These are phyloP conservation scores for Scyliorhinus canicula DNA, from an alignment of 2,797 vertebrate species.

Conservation along the genomic window DNA sequence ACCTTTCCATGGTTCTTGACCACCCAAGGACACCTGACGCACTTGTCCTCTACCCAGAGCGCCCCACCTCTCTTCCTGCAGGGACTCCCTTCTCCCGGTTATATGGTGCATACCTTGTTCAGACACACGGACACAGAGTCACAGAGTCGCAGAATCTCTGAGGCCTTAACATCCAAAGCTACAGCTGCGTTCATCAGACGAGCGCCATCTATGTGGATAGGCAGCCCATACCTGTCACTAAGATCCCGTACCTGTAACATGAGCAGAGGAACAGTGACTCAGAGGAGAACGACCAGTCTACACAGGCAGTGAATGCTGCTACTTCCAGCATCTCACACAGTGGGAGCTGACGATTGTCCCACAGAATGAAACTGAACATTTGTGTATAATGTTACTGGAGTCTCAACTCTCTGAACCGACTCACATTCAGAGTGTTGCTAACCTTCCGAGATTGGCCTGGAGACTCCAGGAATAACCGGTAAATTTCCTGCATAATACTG, in stretches of 20 bases:
- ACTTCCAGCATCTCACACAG: background rate
- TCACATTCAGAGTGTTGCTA: background rate
- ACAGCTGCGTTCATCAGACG: conserved; percentile 70
- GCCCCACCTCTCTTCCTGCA: background rate
- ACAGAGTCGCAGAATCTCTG: conserved; percentile 65
- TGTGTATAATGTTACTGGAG: too few relatives aligned
- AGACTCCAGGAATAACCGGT: background rate
- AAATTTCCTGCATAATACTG: background rate
- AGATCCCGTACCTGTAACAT: conserved; percentile 59
- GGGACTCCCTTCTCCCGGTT: background rate
- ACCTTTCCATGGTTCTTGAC: background rate
- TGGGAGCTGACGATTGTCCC: too few relatives aligned
- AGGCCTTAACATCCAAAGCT: conserved; percentile 56
- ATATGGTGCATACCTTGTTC: conserved; percentile 65
- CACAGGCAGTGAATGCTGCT: background rate
- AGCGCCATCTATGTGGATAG: conserved; percentile 74
- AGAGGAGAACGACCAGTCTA: background rate
- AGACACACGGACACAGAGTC: conserved; percentile 76
- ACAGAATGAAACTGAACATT: background rate
- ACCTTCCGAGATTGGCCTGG: background rate
- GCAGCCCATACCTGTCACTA: conserved; percentile 58
- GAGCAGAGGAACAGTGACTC: background rate
- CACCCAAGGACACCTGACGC: background rate
- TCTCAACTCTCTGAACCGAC: too few relatives aligned
- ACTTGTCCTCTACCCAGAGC: background rate